Base-by-base conservation (phyloP, 1,140 invertebrate genomes). In the Sinonovacula constricta region DNA sequence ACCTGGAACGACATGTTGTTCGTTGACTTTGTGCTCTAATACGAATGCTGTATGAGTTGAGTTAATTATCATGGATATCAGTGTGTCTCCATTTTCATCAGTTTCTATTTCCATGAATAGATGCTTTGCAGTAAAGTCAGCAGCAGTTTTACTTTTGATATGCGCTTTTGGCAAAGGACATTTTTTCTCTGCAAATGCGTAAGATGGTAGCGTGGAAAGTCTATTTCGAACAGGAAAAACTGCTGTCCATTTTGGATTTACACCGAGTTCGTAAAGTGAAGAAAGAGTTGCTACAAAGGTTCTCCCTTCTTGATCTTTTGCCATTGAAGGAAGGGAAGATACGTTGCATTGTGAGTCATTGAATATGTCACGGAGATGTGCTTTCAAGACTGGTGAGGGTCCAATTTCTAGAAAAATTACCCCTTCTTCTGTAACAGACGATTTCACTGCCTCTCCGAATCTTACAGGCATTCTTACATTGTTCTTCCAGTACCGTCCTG, bases 391-490 rank as follows among this genome's bases (percentile, higher is more conserved):
- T 33, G 82, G 69, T 3, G 24, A 36, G 34, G 82, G 79, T 33
- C 79, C 82, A 18, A 83, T 75, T 65, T 83, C 82, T 26, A 83
- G 26, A 74, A 79, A 70, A 14, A 83, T 28, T 24, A 66, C 65
- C 30, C 30, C 60, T 10, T 22, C n/a, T 10, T 45, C 31, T 4
- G 22, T 28, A 28, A 67, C 33, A 2, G 36, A 28, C 15, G 75
- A 45, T 1, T 33, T 70, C 7, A 81, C 34, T 54, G 79, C 82
- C 26, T 75, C 63, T 4, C 28, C 33, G 22, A 81, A 76, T 4
- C 54, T 26, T 26, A 83, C 82, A 45, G 79, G 70, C 12, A 62
- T 24, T 26, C 75, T 60, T 36, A 83, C 45, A 57, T 83, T 78
- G 45, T 57, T 24, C 26, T 18, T 28, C 82, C 82, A 83, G 69